These are phyloP conservation scores for Thripadectes ignobilis DNA, from an alignment of 2,797 vertebrate genomes.

Conservation along the genomic window DNA sequence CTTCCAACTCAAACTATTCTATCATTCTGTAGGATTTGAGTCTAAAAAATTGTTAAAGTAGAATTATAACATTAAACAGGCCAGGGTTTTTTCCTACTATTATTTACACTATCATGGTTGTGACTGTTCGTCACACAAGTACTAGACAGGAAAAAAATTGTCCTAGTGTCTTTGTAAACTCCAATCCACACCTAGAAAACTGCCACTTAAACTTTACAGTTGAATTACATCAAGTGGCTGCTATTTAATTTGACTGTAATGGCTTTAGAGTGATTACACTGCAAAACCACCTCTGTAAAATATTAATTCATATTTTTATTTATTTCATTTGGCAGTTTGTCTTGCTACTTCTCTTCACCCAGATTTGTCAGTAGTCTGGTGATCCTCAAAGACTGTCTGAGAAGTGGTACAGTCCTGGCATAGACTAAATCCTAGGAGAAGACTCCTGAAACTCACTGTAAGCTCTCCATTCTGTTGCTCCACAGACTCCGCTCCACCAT, in stretches of 20 bases:
- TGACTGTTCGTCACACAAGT: background rate
- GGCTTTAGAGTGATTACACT: background rate
- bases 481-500: constrained; percentile 68
- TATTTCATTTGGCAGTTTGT: constrained; percentile 49
- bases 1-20: background rate
- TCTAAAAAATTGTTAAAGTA: background rate
- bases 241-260: background rate
- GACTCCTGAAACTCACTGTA: constrained; percentile 69
- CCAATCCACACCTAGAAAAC: background rate
- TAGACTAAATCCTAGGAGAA: constrained; percentile 65
- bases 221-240: background rate
- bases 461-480: constrained; percentile 72
- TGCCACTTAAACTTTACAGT: background rate
- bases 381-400: constrained; percentile 62
- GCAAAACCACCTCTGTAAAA: constrained; percentile 23
- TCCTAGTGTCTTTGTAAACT: background rate
- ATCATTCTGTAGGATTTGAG: background rate
- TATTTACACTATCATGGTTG: background rate
- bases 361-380: constrained; percentile 58
- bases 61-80: background rate
- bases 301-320: constrained; percentile 39
- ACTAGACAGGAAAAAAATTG: background rate
- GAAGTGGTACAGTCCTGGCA: constrained; percentile 55
- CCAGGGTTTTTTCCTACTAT: accelerated
- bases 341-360: constrained; percentile 25